Evolutionary conservation across 1,140 invertebrate genomes (phyloP).

Genomic region (Hesperophylax magnus): DNA sequence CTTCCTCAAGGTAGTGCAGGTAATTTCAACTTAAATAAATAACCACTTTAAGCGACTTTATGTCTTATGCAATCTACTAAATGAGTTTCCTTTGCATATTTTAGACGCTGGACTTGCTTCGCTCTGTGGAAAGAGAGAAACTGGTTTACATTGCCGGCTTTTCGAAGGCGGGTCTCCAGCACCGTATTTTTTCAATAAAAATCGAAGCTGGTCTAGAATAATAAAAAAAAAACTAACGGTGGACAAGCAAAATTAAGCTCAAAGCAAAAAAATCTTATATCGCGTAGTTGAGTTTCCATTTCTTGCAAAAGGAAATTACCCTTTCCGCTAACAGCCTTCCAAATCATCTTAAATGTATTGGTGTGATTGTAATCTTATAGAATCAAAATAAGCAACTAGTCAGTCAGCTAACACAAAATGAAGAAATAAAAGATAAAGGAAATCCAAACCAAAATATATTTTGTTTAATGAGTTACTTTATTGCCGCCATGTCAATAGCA

Average conservation of each 20-base stretch:
- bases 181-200: slow-evolving; percentile 11
- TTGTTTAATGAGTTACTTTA: too few relatives aligned
- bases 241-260: neutral
- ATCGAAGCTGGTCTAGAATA: neutral
- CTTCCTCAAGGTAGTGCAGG: slow-evolving; percentile 24
- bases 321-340: neutral
- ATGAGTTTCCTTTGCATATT: slow-evolving; percentile 3
- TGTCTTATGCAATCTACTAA: slow-evolving; percentile 4
- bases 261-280: neutral
- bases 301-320: neutral
- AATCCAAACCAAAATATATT: neutral
- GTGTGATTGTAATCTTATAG: neutral
- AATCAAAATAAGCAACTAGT: neutral
- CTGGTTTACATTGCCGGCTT: slow-evolving; percentile 30
- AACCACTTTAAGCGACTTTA: slow-evolving; percentile 25
- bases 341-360: neutral
- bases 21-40: neutral
- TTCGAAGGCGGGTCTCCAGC: neutral
- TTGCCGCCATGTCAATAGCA: too few relatives aligned
- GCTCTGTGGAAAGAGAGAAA: slow-evolving; percentile 25
- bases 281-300: neutral
- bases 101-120: neutral
- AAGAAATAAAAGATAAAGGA: slow-evolving; percentile 15
- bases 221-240: neutral
- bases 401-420: neutral